Evolutionary conservation across 2,113 vertebrate genomes (phyloP), one percentile per base, ranked within the genome.

Genomic region (Trachemys scripta): DNA sequence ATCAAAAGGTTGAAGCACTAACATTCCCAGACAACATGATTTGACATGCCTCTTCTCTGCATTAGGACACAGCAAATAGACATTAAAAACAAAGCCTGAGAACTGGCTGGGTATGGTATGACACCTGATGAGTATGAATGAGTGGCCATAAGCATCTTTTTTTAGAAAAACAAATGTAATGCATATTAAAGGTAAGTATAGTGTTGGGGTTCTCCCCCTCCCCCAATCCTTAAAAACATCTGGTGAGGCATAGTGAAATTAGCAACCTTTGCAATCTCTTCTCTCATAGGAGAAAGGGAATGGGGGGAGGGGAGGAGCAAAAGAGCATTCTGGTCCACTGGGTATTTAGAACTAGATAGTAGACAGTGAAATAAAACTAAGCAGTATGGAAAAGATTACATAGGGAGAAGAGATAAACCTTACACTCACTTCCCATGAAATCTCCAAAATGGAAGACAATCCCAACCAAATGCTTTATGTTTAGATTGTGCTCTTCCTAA

Each of bases 381-480:
- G 10, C 69, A 10, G 5, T 45, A 29, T 59, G 56, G 54, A 80
- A 85, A 69, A 80, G 5, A 2, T 0, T 76, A 12, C 31, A 8
- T 47, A 35, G 78, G 29, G 22, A 91, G 75, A 65, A 53, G 27
- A 16, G n/a, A 80, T 1, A 25, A n/a, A 53, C 20, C 35, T 53
- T 35, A n/a, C 1, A 57, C 51, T 92, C 8, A 24, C 51, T 80
- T 59, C 45, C 49, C 17, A 51, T 2, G 31, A 85, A 89, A 83
- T 65, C 22, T 22, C 88, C 13, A 49, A 85, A 92, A 13, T 42
- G 47, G 78, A 42, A 83, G 6, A 7, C 11, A 91, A 65, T 17
- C 13, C 76, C 16, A 85, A 38, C 49, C 0, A 0, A n/a, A 75
- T 1, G 1, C 62, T n/a, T 84, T 47, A 20, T 5, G 5, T 47